phyloP scores from a whole-genome alignment of 2,113 vertebrate species.

The Gymnobelideus leadbeateri region DNA sequence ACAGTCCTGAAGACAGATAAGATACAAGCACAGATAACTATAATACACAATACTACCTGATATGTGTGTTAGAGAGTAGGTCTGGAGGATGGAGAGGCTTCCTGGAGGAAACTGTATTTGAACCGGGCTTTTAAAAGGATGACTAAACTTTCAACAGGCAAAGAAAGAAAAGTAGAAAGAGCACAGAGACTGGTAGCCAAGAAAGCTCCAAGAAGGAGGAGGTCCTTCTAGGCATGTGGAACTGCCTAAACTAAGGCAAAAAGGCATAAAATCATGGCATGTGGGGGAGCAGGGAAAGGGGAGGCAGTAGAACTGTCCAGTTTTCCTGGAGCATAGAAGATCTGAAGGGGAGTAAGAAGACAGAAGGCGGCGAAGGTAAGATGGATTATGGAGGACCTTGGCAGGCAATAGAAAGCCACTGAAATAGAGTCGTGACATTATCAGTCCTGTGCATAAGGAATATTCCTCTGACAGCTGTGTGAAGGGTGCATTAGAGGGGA shows the following conservation, averaged over 20 bases:
- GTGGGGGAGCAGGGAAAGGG: neutral
- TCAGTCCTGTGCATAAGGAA: neutral
- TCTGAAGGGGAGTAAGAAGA: neutral
- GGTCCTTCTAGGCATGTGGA: neutral
- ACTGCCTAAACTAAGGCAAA: neutral
- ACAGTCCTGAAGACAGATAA: neutral
- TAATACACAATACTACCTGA: neutral
- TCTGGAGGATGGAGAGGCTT: neutral
- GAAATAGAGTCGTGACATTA: neutral
- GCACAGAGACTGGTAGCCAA: neutral
- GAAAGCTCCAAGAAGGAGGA: neutral
- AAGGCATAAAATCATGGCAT: neutral
- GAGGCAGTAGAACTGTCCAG: neutral
- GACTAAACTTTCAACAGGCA: neutral
- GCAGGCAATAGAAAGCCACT: neutral
- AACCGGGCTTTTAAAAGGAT: neutral
- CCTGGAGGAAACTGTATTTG: neutral
- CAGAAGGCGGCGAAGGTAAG: neutral
- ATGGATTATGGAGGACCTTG: neutral
- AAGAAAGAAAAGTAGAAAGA: neutral
- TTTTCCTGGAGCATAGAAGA: neutral
- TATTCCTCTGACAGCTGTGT: neutral
- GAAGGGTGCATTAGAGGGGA: neutral
- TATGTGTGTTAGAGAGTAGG: neutral
- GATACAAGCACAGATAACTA: neutral